Evolutionary conservation across 2,113 vertebrate species (phyloP).

Genomic region (Bos taurus): ARS-UCD2.0 NC_037328.1:117937001-117937500

Average conservation of each 20-base stretch:
- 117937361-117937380: not conserved
- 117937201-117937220: not conserved
- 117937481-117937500: not conserved
- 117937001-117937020: not conserved
- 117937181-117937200: not conserved
- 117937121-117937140: not conserved
- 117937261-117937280: not conserved
- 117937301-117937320: not conserved
- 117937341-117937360: not conserved
- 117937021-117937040: not conserved
- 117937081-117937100: not conserved
- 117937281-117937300: not conserved
- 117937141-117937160: not conserved
- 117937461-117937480: not conserved
- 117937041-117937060: not conserved
- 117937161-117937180: not conserved
- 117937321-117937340: not conserved
- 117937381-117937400: not conserved
- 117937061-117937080: not conserved
- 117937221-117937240: not conserved
- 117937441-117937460: not conserved
- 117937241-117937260: not conserved
- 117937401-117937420: not conserved
- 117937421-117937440: not conserved
- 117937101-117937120: not conserved